Conservation (phyloP, 2,888 invertebrate genomes). For the Epistrophe grossulariae region DNA sequence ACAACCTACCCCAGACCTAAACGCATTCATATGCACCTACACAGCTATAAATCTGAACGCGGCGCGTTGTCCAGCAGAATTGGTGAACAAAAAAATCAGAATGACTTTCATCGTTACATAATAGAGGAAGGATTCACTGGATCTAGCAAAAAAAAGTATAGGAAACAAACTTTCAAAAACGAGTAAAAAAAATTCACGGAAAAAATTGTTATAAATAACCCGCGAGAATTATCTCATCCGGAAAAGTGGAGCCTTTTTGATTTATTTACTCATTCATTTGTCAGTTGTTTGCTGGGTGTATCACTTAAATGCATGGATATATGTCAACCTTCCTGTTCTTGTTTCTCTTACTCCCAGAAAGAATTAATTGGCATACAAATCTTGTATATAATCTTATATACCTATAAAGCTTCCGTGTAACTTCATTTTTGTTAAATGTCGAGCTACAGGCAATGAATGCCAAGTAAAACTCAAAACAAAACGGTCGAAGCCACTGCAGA, state of each 20-base stretch:
- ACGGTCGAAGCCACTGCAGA: neutral
- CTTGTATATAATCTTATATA: neutral
- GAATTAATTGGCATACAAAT: conserved; percentile 14
- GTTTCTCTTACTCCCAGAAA: neutral
- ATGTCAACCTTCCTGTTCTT: neutral
- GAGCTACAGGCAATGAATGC: neutral
- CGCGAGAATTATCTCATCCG: conserved; percentile 79
- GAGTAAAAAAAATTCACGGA: conserved; percentile 21
- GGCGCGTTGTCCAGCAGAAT: conserved; percentile 2
- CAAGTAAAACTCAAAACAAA: neutral
- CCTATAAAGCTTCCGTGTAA: neutral
- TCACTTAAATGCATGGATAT: conserved; percentile 3
- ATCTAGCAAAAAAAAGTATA: conserved; percentile 20
- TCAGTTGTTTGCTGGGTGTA: conserved; percentile 71
- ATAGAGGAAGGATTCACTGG: conserved; percentile 50
- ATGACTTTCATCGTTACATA: conserved; percentile 25
- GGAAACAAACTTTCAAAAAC: conserved; percentile 16
- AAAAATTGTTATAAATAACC: conserved; percentile 77
- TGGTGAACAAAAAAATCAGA: conserved; percentile 25
- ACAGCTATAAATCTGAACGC: conserved; percentile 68
- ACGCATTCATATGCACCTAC: conserved; percentile 65
- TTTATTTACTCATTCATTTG: conserved; percentile 79
- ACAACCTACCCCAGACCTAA: conserved; percentile 33
- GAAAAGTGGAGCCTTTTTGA: conserved; percentile 78
- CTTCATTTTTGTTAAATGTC: neutral